These are phyloP conservation scores for Takifugu rubripes DNA, from an alignment of 2,797 vertebrate species.

Conservation along the genomic window DNA sequence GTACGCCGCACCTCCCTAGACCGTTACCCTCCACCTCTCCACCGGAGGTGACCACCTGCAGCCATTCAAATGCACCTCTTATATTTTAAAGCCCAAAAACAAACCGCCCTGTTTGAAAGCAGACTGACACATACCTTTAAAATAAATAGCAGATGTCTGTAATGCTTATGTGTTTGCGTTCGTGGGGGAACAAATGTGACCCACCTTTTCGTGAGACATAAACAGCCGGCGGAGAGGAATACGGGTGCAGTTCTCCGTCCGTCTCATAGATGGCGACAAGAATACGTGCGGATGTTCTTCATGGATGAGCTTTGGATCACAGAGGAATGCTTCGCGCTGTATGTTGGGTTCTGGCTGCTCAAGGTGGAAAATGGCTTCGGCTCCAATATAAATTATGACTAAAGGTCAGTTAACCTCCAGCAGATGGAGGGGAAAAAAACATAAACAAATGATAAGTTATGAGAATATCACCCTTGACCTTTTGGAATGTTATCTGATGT, in stretches of 20 bases:
- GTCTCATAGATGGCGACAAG: constrained; percentile 56
- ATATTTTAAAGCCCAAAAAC: no score
- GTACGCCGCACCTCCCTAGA: constrained; percentile 56
- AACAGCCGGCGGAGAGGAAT: not conserved
- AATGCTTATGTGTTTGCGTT: no score
- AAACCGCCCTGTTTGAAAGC: no score
- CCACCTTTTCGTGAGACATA: not conserved
- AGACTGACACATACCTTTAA: no score
- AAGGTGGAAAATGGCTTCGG: constrained; percentile 29
- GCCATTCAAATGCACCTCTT: no score
- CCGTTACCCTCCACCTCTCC: not conserved
- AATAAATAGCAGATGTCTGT: no score
- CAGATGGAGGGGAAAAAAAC: constrained; percentile 8
- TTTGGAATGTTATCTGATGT: not conserved
- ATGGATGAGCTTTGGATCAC: not conserved
- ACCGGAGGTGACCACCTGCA: no score
- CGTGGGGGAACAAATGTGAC: no score
- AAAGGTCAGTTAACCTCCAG: no score
- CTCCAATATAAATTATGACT: no score
- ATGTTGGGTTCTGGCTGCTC: constrained; percentile 1
- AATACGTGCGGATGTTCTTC: constrained; percentile 18
- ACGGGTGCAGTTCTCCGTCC: constrained; percentile 24
- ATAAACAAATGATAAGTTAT: constrained; percentile 6
- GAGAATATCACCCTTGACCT: constrained; percentile 18
- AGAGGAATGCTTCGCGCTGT: not conserved